Evolutionary conservation across 2,797 vertebrate genomes (phyloP), one percentile per base, ranked within the genome.

Genomic region (Hydrolagus colliei): DNA sequence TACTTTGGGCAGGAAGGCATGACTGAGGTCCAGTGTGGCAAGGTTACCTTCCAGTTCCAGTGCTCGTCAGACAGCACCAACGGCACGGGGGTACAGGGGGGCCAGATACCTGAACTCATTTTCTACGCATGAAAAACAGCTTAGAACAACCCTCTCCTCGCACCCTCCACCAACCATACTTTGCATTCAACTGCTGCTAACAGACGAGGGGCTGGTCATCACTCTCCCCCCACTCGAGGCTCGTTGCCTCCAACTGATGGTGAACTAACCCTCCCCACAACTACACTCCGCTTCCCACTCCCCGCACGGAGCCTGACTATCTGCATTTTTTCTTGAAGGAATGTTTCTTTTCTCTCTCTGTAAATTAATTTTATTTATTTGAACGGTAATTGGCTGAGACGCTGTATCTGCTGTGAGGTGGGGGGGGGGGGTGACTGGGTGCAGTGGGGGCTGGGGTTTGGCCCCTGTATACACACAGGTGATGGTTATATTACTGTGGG

Each of bases 61-160:
- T 98, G 98, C 88, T 99, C 98, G 59, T 98, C 98, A 0, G 98
- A 99, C 93, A 99, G 98, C 92, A 99, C 98, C 88, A 99, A 99
- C 0, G 98, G 98, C 71, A 99, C 98, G 0, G 98, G 98, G 11
- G 98, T 99, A 14, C 98, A 99, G 93, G 98, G 97, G 16, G 98
- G 98, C 78, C 98, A 99, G 89, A 99, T 99, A 91, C 98, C 98
- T 0, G 98, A 99, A 92, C 96, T 99, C n/a, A 96, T 99, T 91
- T 98, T 99, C 93, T 99, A 98, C 16, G 95, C 97, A 87, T 99
- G 93, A 97, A 76, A 35, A n/a, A 11, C 63, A 20, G 11, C n/a
- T 79, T 63, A 77, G 11, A 77, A 9, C 75, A 18, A 59, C 75
- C 35, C 52, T 16, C 41, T 6, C 41, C 41, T 1, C 27, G 0